Base-by-base conservation (phyloP, 2,888 invertebrate genomes). In the Calephelis perditalis region DNA sequence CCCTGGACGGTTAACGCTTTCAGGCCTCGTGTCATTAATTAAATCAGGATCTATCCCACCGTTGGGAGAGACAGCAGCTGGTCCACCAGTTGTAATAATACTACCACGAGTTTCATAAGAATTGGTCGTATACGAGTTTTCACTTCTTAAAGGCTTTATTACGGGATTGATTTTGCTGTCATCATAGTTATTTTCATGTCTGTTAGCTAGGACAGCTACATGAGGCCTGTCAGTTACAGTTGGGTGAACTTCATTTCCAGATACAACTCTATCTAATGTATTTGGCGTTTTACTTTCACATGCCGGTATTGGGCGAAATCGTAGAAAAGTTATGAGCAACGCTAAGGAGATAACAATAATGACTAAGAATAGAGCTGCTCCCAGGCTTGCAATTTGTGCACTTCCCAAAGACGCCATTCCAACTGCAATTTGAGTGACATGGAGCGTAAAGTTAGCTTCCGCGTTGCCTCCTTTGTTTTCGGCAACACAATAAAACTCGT, bases 401-500 rank as follows among this genome's bases (percentile, higher is more conserved):
- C 95, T 95, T 57, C 95, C 96, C 63, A 97, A 84, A 0, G 95
- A 94, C 3, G 95, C 95, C 92, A 96, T 95, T 58, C 96, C 96
- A 40, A 94, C 95, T 56, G 95, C 92, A 62, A 94, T 88, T 84
- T 95, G 92, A 59, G 95, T 93, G 60, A 97, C 95, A 75, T 95
- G 95, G 49, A 97, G 91, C 46, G 97, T 97, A 75, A 97, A 97
- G 82, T 97, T 97, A 11, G 96, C 96, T 86, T 96, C 96, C 44
- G 95, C 95, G 73, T 93, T 95, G 35, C 97, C 97, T 5, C 96
- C 97, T 64, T 95, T 94, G 82, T 97, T 98, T 82, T 97, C 96
- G 8, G 97, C 97, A 2, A 96, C 95, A 81, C 97, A 97, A 79
- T 96, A 96, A 84, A 97, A 96, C 73, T 96, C 96, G 62, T 94